Base-by-base conservation (phyloP, 30 jellyfish, hydroid and myxozoan genomes). In the Aurelia coerulea region DNA sequence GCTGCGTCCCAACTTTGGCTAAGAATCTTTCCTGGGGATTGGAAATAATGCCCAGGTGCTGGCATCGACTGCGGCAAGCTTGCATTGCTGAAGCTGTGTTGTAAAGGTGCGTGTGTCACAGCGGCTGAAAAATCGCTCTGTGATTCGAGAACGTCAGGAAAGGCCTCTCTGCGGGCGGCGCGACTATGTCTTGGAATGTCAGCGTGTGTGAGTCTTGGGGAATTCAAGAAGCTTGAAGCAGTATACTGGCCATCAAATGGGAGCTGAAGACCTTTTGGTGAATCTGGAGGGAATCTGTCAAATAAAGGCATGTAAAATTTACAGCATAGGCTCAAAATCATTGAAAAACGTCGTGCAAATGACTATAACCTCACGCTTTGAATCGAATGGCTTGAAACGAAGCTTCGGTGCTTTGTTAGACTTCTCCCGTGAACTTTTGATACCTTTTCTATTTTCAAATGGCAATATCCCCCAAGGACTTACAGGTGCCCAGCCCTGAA, bases 201-300 rank as follows among this genome's bases (percentile, higher is more conserved):
- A 10, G 80, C 81, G 49, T 79, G 89, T 9, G 89, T 79, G 29
- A 79, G 49, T 35, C 89, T 74, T 17, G 66, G 89, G 10, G 89
- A 65, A 18, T 79, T n/a, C 59, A 79, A 58, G 17, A 79, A 79
- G 74, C 35, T 79, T 15, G 73, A 79, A 19, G 80, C 56, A 13
- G 89, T 67, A 41, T 56, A 66, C 64, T 79, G 89, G n/a, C 89
- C 79, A 50, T 79, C 89, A 46, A 79, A 79, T 11, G 89, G 89
- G 16, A 79, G 60, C 32, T 79, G 89, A 42, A 79, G 89, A 31
- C 89, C 89, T 64, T 65, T 79, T 33, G 89, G 89, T 39, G 89
- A 79, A 16, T 79, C 89, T 10, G 89, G 89, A 15, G 51, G 80
- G 31, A 59, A 15, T 42, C 87, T 77, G 49, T 10, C 31, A 77